A percentile compares a stretch with the other conserved stretches of the same genome.
Evolutionary conservation across 1,140 invertebrate genomes (phyloP).

Genomic region (Brachionus calyciflorus): DNA sequence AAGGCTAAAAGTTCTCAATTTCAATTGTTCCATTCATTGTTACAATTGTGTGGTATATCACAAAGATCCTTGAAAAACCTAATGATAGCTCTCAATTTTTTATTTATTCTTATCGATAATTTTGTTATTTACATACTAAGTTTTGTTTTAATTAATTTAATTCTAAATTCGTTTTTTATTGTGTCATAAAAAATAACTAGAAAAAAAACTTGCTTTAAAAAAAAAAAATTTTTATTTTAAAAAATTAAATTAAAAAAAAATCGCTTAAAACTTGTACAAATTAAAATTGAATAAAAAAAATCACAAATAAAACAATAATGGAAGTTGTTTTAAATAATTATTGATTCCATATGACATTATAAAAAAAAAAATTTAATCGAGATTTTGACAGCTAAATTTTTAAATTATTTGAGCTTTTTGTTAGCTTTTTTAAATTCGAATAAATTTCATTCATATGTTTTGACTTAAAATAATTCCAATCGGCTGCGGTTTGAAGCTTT

Average conservation of each 20-base stretch:
- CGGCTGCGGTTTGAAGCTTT: constrained; percentile 3
- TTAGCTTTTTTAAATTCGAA: constrained; percentile 7
- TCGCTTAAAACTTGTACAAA: no score
- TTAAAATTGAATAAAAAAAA: no score
- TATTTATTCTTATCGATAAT: constrained; percentile 39
- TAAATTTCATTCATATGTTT: constrained; percentile 28
- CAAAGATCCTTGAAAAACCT: constrained; percentile 30
- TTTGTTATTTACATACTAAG: constrained; percentile 42
- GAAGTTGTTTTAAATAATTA: no score
- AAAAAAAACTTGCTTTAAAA: background rate
- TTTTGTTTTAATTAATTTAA: constrained; percentile 40
- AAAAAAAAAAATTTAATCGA: background rate
- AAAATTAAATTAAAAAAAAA: background rate
- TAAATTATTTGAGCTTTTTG: background rate
- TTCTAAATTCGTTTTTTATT: background rate
- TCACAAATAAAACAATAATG: no score
- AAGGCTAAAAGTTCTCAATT: constrained; percentile 30
- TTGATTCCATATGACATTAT: no score
- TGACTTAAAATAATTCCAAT: constrained; percentile 28
- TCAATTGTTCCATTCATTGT: background rate
- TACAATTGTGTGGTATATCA: constrained; percentile 27
- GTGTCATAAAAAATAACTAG: background rate
- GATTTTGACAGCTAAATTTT: background rate
- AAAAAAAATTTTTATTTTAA: background rate
- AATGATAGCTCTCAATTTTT: constrained; percentile 9